Conservation (phyloP, 1,140 invertebrate genomes). For the Drosophila setifemur region DNA sequence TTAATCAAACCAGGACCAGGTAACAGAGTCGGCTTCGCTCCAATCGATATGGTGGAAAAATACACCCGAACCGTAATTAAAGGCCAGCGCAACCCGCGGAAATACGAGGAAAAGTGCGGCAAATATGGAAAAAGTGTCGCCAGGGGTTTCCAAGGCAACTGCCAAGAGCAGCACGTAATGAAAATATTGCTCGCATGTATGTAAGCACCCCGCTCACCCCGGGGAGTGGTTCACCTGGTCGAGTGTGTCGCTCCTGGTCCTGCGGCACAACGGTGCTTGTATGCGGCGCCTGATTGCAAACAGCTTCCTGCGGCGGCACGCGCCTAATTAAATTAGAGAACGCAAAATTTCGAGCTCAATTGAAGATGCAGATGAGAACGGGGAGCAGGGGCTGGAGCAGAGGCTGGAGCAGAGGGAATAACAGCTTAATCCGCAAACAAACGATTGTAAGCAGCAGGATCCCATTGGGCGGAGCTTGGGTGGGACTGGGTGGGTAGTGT, state of each 20-base stretch:
- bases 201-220: background rate
- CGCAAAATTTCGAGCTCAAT: slow-evolving; percentile 52
- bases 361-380: slow-evolving; percentile 31
- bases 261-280: slow-evolving; percentile 18
- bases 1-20: slow-evolving; percentile 27
- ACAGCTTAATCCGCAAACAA: slow-evolving; percentile 39
- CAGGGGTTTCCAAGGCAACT: slow-evolving; percentile 21
- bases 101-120: slow-evolving; percentile 4
- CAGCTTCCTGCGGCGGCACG: slow-evolving; percentile 41
- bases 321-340: slow-evolving; percentile 76
- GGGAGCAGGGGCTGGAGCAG: background rate
- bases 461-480: slow-evolving; percentile 1
- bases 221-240: background rate
- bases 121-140: slow-evolving; percentile 40
- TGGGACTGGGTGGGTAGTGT: background rate
- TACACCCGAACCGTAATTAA: slow-evolving; percentile 13
- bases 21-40: background rate
- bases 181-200: slow-evolving; percentile 59
- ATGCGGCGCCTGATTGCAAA: slow-evolving; percentile 47
- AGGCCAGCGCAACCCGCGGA: slow-evolving; percentile 6
- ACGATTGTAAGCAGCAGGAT: slow-evolving; percentile 2
- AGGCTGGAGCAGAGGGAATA: background rate
- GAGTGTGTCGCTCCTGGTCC: background rate
- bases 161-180: slow-evolving; percentile 47
- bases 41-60: slow-evolving; percentile 10